Evolutionary conservation across 2,888 invertebrate species (phyloP).

Genomic region (Calameuta idolon): DNA sequence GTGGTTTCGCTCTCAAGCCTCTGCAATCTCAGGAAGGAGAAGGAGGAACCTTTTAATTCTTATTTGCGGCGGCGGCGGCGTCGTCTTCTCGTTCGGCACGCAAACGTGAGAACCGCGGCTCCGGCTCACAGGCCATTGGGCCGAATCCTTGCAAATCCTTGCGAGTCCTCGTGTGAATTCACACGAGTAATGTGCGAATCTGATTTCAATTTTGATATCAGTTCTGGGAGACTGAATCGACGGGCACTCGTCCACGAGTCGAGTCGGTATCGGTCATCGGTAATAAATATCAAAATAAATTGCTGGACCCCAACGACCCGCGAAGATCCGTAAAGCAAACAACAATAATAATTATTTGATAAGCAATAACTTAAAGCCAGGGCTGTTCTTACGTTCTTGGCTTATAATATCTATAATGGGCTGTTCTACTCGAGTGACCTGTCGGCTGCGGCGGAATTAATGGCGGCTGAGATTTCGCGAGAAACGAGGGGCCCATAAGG

Average conservation of each 20-base stretch:
- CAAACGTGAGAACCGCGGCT: conserved; percentile 56
- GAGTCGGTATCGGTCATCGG: conserved; percentile 62
- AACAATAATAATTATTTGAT: conserved; percentile 68
- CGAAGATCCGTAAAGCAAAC: conserved; percentile 62
- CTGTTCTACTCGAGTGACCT: conserved; percentile 66
- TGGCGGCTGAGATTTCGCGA: conserved; percentile 65
- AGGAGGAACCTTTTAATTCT: conserved; percentile 37
- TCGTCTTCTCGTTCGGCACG: conserved; percentile 43
- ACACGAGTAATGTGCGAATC: conserved; percentile 15
- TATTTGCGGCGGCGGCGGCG: conserved; percentile 37
- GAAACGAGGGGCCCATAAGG: conserved; percentile 36
- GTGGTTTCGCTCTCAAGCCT: conserved; percentile 43
- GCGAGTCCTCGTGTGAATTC: not conserved
- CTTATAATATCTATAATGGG: conserved; percentile 65
- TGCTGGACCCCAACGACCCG: conserved; percentile 52
- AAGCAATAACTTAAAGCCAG: conserved; percentile 55
- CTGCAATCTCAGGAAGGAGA: conserved; percentile 5
- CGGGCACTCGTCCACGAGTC: conserved; percentile 1
- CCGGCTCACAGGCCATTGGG: conserved; percentile 22
- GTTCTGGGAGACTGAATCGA: not conserved
- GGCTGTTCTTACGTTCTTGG: conserved; percentile 42
- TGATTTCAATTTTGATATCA: conserved; percentile 22
- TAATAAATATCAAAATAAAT: conserved; percentile 66
- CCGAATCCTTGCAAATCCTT: conserved; percentile 6
- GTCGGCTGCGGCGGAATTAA: conserved; percentile 63